Base-by-base conservation (phyloP, 2,113 vertebrate genomes). In the Progne subis region DNA sequence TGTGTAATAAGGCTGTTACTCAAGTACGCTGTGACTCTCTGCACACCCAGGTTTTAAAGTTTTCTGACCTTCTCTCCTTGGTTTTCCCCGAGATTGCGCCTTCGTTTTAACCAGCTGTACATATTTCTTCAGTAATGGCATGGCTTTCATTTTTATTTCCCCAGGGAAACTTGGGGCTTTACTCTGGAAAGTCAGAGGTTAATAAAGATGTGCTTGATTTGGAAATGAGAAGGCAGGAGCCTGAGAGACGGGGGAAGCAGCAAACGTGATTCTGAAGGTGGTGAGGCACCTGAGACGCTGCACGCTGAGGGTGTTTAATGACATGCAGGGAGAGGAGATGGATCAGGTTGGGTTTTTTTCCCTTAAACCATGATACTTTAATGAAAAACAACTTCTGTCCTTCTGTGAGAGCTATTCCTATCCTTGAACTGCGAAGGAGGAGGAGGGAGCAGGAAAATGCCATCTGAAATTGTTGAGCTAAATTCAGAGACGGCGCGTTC, bases 341-440 rank as follows among this genome's bases (percentile, higher is more conserved):
- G 63, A 83, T n/a, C 21, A 70, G 57, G 56, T 49, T 70, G 53
- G 4, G 6, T 5, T 83, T 86, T 71, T n/a, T 52, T 86, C 91
- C 88, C 91, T 89, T 64, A 67, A 79, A 83, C 56, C 55, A 72
- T 34, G 60, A 88, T 69, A n/a, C 76, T 88, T 91, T 47, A 93
- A 88, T 78, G 81, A 55, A 85, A 97, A 79, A 94, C 87, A 93
- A 81, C 82, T 90, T 86, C 90, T 96, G 94, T 94, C 94, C 91
- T 91, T 95, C 92, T 7, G 12, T 39, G 77, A 84, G 71, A 95
- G 92, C 90, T 95, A 59, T 96, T 96, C 94, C 94, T 95, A 49
- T 96, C 88, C 93, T 79, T 83, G 90, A 96, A 88, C 89, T 94
- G 91, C 79, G 83, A 96, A 96, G 92, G 77, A 96, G 94, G 86